A percentile compares a stretch with the other conserved stretches of the same genome.
These are phyloP conservation scores for Orthosia cruda DNA, from an alignment of 2,888 invertebrate genomes.

Conservation along the genomic window DNA sequence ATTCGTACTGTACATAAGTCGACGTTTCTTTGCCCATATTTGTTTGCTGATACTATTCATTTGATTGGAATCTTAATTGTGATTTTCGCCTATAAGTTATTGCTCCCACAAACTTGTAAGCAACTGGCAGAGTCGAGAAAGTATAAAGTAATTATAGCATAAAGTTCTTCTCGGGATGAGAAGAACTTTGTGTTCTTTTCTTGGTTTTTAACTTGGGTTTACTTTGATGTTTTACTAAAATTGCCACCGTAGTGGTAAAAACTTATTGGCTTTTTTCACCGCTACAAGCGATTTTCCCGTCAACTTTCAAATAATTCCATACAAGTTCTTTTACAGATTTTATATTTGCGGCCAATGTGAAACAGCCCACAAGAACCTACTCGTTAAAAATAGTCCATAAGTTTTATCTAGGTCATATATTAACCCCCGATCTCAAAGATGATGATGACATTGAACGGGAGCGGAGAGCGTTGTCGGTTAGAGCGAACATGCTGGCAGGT, in stretches of 20 bases:
- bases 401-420: too few species aligned
- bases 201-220: neutral
- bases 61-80: slow-evolving; percentile 5
- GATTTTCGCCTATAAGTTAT: slow-evolving; percentile 21
- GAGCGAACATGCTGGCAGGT: too few species aligned
- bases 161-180: slow-evolving; percentile 6
- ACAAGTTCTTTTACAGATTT: neutral
- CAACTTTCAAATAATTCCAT: neutral
- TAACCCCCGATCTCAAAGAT: too few species aligned
- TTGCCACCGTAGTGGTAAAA: neutral
- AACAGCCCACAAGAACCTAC: neutral
- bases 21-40: slow-evolving; percentile 3
- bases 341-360: neutral
- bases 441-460: too few species aligned
- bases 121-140: slow-evolving; percentile 13
- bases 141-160: too few species aligned
- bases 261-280: neutral
- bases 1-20: neutral
- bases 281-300: neutral
- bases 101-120: slow-evolving; percentile 14
- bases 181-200: slow-evolving; percentile 22
- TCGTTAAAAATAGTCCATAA: too few species aligned
- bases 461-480: too few species aligned
- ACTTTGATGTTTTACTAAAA: slow-evolving; percentile 12
- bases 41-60: neutral